Base-by-base conservation (phyloP, 2,888 invertebrate species). In the Tetramorium bicarinatum region DNA sequence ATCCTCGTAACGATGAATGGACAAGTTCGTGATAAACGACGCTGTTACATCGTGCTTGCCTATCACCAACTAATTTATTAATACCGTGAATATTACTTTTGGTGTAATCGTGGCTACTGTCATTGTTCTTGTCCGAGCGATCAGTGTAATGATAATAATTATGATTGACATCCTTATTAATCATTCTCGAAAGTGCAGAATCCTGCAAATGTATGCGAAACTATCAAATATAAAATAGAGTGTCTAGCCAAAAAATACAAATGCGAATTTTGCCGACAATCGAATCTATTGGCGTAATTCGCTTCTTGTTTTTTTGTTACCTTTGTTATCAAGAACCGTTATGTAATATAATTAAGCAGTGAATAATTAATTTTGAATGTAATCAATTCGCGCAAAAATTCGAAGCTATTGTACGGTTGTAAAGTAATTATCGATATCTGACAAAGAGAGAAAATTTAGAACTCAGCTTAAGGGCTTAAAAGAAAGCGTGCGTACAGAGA, bases 21-120 rank as follows among this genome's bases (percentile, higher is more conserved):
- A 80, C 79, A 80, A 80, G 79, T 80, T 72, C 59, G 79, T 80
- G 79, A 80, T 80, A 80, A 80, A 80, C 79, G 79, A 80, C 72
- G 79, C 59, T 67, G 72, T 80, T 80, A 80, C 79, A 80, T 72
- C 72, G 47, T 80, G 79, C 79, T 80, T 25, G 72, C 79, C 71
- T 79, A 79, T 79, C 79, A 71, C 25, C 47, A 21, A 72, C 79
- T 80, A 80, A 80, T 80, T 80, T 80, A 80, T 80, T 80, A 80
- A 80, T 80, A 72, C 72, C 59, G 47, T 80, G 79, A 79, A 80
- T 80, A 80, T 72, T 80, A 71, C 72, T 80, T 80, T 80, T 49
- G 59, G 21, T 56, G 72, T 80, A 80, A 18, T 72, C 72, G 49
- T 38, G 59, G 79, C 38, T 38, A 80, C 18, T 80, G 72, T 80